Evolutionary conservation across 2,888 invertebrate genomes (phyloP).

Genomic region (Dicranocentrus wangi): DNA sequence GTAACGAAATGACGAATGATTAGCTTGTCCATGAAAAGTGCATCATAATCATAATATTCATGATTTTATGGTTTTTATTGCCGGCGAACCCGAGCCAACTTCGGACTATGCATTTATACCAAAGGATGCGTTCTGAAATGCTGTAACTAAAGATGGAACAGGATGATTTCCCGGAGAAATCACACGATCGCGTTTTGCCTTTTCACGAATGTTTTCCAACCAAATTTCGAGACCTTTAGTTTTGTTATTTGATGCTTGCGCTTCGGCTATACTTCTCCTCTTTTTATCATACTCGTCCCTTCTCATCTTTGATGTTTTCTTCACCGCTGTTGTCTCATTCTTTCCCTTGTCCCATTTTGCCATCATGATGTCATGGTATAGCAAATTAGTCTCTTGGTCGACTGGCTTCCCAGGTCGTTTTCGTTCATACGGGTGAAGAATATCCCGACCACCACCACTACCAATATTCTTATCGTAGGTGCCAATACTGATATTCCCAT

Average conservation of each 20-base stretch:
- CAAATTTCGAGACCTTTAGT: constrained; percentile 46
- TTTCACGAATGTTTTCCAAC: constrained; percentile 53
- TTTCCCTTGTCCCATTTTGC: constrained; percentile 47
- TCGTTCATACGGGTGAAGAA: too few relatives aligned
- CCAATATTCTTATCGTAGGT: too few relatives aligned
- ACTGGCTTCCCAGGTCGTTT: constrained; percentile 7
- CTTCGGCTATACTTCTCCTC: background rate
- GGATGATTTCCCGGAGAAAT: constrained; percentile 6
- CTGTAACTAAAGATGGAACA: background rate
- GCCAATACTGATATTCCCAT: too few relatives aligned
- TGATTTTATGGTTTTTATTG: too few relatives aligned
- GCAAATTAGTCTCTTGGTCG: constrained; percentile 37
- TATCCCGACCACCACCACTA: too few relatives aligned
- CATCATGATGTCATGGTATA: constrained; percentile 51
- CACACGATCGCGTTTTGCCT: constrained; percentile 30
- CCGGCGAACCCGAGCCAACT: too few relatives aligned
- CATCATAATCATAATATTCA: too few relatives aligned
- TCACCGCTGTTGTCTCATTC: constrained; percentile 14
- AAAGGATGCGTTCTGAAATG: background rate
- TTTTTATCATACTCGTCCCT: background rate
- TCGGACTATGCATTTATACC: too few relatives aligned
- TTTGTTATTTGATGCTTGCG: background rate
- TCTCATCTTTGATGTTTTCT: background rate
- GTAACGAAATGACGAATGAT: too few relatives aligned
- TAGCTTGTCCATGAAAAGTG: too few relatives aligned